Percentiles rank a stretch among this genome's conserved stretches.
phyloP scores from a whole-genome alignment of 2,113 vertebrate genomes.

The Tupaia tana region DNA sequence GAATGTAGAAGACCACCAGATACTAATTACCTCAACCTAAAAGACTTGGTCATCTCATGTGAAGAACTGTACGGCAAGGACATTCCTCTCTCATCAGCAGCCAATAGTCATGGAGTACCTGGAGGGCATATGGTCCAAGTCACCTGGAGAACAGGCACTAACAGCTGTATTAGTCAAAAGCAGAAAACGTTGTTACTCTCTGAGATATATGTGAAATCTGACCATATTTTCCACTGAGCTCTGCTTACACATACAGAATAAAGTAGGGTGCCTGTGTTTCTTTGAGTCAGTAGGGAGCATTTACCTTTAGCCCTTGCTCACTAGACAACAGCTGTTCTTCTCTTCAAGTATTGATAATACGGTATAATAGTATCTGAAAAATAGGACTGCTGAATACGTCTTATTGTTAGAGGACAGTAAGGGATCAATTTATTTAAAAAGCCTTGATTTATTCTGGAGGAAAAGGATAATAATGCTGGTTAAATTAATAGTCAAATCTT shows the following conservation, averaged over 20 bases:
- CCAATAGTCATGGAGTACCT: slow-evolving; percentile 13
- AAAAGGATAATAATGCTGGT: slow-evolving; percentile 69
- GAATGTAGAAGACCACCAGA: slow-evolving; percentile 14
- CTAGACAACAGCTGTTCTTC: slow-evolving; percentile 71
- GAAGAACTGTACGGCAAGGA: slow-evolving; percentile 10
- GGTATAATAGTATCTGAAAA: slow-evolving; percentile 69
- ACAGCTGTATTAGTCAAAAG: background rate
- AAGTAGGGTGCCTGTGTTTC: slow-evolving; percentile 60
- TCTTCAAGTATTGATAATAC: slow-evolving; percentile 64
- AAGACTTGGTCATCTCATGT: background rate
- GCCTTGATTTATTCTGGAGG: slow-evolving; percentile 67
- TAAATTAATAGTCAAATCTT: slow-evolving; percentile 76
- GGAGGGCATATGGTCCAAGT: background rate
- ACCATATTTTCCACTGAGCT: slow-evolving; percentile 65
- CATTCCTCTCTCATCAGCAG: background rate
- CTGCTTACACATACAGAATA: slow-evolving; percentile 65
- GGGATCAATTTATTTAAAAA: slow-evolving; percentile 72
- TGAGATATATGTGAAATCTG: slow-evolving; percentile 72
- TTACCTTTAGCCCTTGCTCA: slow-evolving; percentile 75
- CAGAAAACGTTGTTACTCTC: slow-evolving; percentile 52
- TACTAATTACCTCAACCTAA: slow-evolving; percentile 49
- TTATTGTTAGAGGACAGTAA: slow-evolving; percentile 73
- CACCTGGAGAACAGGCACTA: background rate
- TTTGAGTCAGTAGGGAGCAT: slow-evolving; percentile 51
- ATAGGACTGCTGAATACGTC: slow-evolving; percentile 68